Percentiles rank a stretch among this genome's conserved stretches.
Conservation (phyloP, 2,797 vertebrate species). For the Rhodeus uyekii region DNA sequence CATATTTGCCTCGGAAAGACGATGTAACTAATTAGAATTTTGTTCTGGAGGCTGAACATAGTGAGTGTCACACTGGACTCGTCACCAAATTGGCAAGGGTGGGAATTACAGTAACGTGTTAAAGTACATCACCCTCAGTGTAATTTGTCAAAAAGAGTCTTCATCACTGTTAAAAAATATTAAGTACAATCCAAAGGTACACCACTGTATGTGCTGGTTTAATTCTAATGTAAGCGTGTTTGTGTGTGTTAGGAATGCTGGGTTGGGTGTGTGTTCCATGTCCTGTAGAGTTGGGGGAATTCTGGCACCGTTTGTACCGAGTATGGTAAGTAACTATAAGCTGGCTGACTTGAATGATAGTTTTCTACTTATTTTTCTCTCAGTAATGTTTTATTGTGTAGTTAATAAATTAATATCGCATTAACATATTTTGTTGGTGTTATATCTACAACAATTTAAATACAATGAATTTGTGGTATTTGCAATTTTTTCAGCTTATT, state of each 20-base stretch:
- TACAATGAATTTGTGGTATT: not conserved
- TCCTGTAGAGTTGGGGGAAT: constrained; percentile 88
- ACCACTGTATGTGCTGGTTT: not conserved
- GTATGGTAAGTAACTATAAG: constrained; percentile 74
- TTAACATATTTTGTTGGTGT: not conserved
- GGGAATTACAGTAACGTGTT: too few species aligned
- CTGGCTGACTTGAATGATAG: not conserved
- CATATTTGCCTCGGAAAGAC: too few species aligned
- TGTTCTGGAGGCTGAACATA: too few species aligned
- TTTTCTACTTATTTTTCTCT: not conserved
- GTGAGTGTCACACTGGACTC: too few species aligned
- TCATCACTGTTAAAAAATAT: too few species aligned
- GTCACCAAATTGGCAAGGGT: too few species aligned
- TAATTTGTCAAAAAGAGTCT: too few species aligned
- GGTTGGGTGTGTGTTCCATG: constrained; percentile 88
- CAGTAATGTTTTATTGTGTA: not conserved
- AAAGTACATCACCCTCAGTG: too few species aligned
- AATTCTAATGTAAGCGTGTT: not conserved
- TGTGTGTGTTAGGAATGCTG: constrained; percentile 80
- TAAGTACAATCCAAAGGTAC: not conserved
- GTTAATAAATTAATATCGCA: not conserved
- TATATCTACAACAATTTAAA: not conserved
- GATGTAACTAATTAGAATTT: too few species aligned
- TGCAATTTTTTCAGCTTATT: too few species aligned
- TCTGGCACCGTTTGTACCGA: constrained; percentile 86